Conservation (phyloP, 1,140 invertebrate genomes). For the Drosophila nebulosa region DNA sequence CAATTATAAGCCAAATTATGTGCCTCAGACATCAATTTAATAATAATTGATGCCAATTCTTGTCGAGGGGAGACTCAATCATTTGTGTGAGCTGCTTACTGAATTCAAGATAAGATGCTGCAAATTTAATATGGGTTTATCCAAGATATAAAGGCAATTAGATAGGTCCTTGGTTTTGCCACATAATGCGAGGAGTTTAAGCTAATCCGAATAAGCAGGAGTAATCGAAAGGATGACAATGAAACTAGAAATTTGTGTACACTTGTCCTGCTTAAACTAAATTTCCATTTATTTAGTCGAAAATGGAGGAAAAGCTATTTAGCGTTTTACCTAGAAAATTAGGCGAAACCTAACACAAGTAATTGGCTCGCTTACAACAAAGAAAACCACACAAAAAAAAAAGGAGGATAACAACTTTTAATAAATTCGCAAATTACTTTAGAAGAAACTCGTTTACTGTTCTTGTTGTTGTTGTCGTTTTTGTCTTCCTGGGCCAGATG, state of each 20-base stretch:
- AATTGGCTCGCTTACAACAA: slow-evolving; percentile 49
- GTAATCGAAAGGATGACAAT: too few relatives aligned
- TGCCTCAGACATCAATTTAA: slow-evolving; percentile 52
- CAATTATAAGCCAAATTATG: slow-evolving; percentile 35
- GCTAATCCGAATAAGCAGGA: too few relatives aligned
- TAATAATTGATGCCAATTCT: slow-evolving; percentile 40
- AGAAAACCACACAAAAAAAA: slow-evolving; percentile 35
- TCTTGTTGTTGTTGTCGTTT: slow-evolving; percentile 28
- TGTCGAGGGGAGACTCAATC: slow-evolving; percentile 20
- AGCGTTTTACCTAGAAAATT: slow-evolving; percentile 61
- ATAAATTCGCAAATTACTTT: slow-evolving; percentile 76
- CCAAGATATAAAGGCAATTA: not conserved
- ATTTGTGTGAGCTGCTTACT: not conserved
- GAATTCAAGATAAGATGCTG: not conserved
- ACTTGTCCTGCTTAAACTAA: too few relatives aligned
- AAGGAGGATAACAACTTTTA: slow-evolving; percentile 63
- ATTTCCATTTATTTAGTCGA: too few relatives aligned
- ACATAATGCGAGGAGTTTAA: too few relatives aligned
- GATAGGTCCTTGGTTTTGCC: too few relatives aligned
- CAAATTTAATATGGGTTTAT: not conserved
- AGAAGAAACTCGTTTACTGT: slow-evolving; percentile 57
- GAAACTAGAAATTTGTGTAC: too few relatives aligned
- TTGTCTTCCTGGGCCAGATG: not conserved
- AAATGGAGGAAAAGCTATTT: not conserved
- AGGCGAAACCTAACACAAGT: slow-evolving; percentile 32